Evolutionary conservation across 2,797 vertebrate genomes (phyloP), one percentile per base, ranked within the genome.

Genomic region (Lacerta bilineata): DNA sequence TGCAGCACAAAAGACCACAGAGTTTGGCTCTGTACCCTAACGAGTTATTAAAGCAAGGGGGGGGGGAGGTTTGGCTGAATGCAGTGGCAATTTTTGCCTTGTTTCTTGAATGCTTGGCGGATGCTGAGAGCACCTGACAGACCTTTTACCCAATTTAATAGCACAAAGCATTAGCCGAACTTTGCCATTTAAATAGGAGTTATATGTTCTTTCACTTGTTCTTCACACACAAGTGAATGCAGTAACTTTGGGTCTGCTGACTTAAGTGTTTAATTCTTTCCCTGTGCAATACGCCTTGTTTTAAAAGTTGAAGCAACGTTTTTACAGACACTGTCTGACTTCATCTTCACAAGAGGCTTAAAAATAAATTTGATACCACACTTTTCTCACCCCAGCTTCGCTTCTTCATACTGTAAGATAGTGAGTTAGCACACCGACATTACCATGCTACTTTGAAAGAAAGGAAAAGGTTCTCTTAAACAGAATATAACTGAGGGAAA

Each of bases 1-100:
- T 85, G 27, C 84, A 88, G 87, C 81, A 93, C 77, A 93, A 96
- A 94, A 90, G 84, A 66, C 41, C 74, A 89, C 46, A 90, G 50
- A 93, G 91, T 91, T 83, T 88, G 72, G 89, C 90, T 91, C 0
- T 74, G 61, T 39, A 91, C 71, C 46, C n/a, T 85, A 89, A 46
- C 69, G 88, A 93, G 18, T 23, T 74, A 88, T 6, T 88, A 78
- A 90, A 80, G 83, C 83, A 41, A 50, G 46, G 11, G 46, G 90
- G 74, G 0, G 0, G 10, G 4, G 1, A 59, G 80, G 61, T 79
- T 83, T 91, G 80, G 66, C 18, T 91, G 87, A 75, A 23, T 27
- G 25, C 75, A 71, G 66, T 71, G 87, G 74, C 78, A 84, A 86
- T 90, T 89, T 90, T 83, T 43, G 76, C 79, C 74, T 87, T 36